Conservation (phyloP, 2,113 vertebrate genomes). For the Callipepla californica region DNA sequence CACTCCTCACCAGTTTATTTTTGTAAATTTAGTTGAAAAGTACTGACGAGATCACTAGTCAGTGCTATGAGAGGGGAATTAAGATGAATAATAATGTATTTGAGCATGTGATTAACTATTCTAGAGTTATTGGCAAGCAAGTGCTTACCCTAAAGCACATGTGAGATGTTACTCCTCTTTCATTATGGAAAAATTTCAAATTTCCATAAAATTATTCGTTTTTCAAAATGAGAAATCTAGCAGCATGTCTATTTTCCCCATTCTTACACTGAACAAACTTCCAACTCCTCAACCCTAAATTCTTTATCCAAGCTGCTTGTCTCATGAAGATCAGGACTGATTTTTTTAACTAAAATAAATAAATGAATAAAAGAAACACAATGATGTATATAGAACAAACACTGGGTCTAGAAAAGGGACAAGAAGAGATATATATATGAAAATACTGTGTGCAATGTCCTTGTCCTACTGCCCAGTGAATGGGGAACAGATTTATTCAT, state of each 20-base stretch:
- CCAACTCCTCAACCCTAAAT: background rate
- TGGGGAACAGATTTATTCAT: background rate
- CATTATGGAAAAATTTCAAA: background rate
- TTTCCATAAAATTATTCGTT: background rate
- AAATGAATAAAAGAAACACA: background rate
- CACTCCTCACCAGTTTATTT: background rate
- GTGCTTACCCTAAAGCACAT: background rate
- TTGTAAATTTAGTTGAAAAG: background rate
- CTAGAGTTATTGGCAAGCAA: background rate
- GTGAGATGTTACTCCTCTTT: background rate
- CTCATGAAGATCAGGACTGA: background rate
- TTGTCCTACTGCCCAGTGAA: background rate
- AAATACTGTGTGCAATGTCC: background rate
- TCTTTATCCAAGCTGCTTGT: background rate
- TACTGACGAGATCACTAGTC: background rate
- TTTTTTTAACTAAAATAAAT: background rate
- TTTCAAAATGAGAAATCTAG: background rate
- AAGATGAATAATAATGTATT: background rate
- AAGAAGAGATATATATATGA: background rate
- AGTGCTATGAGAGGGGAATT: background rate
- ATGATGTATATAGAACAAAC: background rate
- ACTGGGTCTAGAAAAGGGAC: accelerated
- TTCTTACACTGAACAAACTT: background rate
- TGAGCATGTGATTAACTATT: background rate
- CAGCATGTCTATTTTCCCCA: background rate